Evolutionary conservation across 2,113 vertebrate genomes (phyloP).

Genomic region (Catharus minimus): DNA sequence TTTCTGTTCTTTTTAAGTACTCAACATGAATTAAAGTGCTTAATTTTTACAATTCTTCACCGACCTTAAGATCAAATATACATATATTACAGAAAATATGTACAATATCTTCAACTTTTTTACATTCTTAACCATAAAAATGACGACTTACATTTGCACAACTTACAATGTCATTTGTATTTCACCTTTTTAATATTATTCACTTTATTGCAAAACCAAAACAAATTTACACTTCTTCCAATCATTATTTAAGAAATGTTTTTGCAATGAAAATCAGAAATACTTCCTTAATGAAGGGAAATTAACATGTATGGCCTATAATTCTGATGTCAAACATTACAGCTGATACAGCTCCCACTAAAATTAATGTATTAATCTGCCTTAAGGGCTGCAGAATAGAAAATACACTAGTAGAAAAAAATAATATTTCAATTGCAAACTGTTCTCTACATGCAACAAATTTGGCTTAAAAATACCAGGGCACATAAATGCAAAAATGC

Average conservation of each 20-base stretch:
- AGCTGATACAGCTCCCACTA: background rate
- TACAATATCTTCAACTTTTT: slow-evolving; percentile 76
- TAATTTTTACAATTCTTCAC: slow-evolving; percentile 73
- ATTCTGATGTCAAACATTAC: background rate
- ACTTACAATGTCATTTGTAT: slow-evolving; percentile 46
- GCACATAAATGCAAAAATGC: slow-evolving; percentile 28
- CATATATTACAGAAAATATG: slow-evolving; percentile 80
- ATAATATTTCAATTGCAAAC: background rate
- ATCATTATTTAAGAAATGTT: background rate
- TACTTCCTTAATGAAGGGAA: slow-evolving; percentile 28
- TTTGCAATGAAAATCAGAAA: background rate
- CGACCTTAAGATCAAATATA: slow-evolving; percentile 73
- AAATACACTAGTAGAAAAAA: background rate
- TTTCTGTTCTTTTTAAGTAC: slow-evolving; percentile 64
- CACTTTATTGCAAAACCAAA: slow-evolving; percentile 51
- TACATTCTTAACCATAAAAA: slow-evolving; percentile 75
- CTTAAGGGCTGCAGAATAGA: background rate
- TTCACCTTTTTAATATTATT: slow-evolving; percentile 32
- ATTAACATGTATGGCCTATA: background rate
- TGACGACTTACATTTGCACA: slow-evolving; percentile 52
- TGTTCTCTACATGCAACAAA: background rate
- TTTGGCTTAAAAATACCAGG: background rate
- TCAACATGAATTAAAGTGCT: slow-evolving; percentile 81
- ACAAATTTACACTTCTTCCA: slow-evolving; percentile 41
- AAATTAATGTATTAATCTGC: background rate